Conservation (phyloP, 2,113 vertebrate species). For the Petromus typicus region DNA sequence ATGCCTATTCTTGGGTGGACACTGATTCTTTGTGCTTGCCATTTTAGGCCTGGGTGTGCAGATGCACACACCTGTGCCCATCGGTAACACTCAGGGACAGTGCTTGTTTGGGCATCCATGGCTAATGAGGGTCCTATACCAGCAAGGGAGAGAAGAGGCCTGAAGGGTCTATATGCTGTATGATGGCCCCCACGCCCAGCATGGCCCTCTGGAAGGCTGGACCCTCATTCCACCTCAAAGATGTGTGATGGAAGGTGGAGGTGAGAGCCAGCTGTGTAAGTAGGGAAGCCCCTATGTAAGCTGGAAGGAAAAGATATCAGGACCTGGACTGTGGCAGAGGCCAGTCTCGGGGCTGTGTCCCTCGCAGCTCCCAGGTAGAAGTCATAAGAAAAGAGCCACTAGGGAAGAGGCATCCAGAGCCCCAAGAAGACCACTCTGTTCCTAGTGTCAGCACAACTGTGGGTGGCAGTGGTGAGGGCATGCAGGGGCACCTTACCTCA, state of each 20-base stretch:
- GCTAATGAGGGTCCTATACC: background rate
- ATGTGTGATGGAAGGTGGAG: background rate
- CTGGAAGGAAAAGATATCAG: background rate
- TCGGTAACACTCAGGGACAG: background rate
- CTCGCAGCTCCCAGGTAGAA: background rate
- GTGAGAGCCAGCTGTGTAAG: background rate
- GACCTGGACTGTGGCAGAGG: background rate
- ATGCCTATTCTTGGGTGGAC: rapidly evolving
- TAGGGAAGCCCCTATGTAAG: background rate
- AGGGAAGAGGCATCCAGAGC: background rate
- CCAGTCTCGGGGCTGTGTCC: background rate
- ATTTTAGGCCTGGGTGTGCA: background rate
- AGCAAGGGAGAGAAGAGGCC: background rate
- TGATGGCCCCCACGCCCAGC: background rate
- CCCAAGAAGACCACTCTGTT: too few species aligned
- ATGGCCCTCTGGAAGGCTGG: background rate
- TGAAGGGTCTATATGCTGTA: background rate
- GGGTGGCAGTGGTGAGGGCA: background rate
- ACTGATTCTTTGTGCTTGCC: background rate
- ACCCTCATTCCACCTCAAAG: background rate
- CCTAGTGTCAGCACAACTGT: background rate
- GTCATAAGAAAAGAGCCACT: background rate
- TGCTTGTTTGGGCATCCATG: background rate
- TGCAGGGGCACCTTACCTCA: background rate
- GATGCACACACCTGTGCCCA: background rate